phyloP scores from a whole-genome alignment of 2,113 vertebrate genomes.

The Alethe castanea region DNA sequence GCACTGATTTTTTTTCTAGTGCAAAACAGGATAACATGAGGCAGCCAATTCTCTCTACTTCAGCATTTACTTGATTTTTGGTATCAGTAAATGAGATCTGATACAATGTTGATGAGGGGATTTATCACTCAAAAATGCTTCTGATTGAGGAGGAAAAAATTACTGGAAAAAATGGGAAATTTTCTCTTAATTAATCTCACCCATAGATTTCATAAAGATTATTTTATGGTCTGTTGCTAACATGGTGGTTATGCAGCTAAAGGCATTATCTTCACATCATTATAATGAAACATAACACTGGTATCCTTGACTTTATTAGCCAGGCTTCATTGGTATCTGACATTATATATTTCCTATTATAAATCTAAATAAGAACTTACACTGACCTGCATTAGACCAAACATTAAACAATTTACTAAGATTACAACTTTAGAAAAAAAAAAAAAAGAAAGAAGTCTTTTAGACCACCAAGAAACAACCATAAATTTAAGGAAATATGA shows the following conservation, averaged over 20 bases:
- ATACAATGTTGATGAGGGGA: background rate
- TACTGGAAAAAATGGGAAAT: conserved; percentile 2
- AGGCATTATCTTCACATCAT: conserved; percentile 77
- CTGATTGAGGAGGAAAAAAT: background rate
- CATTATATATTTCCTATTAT: conserved; percentile 72
- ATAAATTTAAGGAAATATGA: conserved; percentile 88
- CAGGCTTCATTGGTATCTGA: conserved; percentile 50
- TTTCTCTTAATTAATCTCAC: conserved; percentile 65
- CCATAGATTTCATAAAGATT: conserved; percentile 67
- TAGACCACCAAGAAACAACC: conserved; percentile 85
- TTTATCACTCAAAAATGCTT: conserved; percentile 29
- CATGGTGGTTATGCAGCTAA: conserved; percentile 71
- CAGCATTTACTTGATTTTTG: background rate
- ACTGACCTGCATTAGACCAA: conserved; percentile 75
- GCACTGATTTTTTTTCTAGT: background rate
- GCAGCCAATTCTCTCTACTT: background rate
- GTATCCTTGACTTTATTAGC: conserved; percentile 59
- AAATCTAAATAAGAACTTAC: conserved; percentile 78
- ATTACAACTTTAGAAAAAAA: conserved; percentile 64
- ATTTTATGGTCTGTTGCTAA: conserved; percentile 74
- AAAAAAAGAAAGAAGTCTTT: conserved; percentile 48
- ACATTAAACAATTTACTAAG: conserved; percentile 79
- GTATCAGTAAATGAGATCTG: background rate
- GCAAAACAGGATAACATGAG: background rate
- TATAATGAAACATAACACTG: conserved; percentile 71